These are phyloP conservation scores for Sciaenops ocellatus DNA, from an alignment of 2,797 vertebrate genomes.

Conservation along the genomic window DNA sequence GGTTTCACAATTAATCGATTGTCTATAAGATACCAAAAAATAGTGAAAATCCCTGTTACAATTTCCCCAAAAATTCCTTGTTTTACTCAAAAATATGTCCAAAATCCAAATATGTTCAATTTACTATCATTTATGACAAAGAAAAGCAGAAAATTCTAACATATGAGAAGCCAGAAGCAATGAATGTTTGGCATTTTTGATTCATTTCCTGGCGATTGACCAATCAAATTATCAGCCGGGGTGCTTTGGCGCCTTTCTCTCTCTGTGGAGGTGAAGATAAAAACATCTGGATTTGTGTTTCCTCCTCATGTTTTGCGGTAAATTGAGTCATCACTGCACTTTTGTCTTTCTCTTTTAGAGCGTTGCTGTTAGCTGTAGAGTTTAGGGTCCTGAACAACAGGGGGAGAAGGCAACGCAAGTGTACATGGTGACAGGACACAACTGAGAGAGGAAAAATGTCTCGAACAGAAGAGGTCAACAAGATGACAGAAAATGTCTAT, in stretches of 20 bases:
- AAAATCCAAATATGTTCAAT: background rate
- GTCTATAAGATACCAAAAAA: background rate
- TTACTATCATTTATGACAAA: background rate
- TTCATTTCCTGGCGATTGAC: background rate
- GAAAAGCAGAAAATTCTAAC: background rate
- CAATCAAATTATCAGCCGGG: background rate
- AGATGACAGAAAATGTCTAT: slow-evolving; percentile 92
- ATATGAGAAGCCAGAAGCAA: too few relatives aligned
- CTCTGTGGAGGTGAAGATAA: background rate
- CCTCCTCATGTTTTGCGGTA: background rate
- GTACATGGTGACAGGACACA: background rate
- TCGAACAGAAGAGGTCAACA: slow-evolving; percentile 91
- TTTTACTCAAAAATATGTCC: too few relatives aligned
- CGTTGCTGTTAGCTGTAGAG: slow-evolving; percentile 49
- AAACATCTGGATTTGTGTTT: background rate
- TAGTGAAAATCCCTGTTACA: background rate
- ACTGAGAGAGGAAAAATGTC: slow-evolving; percentile 82
- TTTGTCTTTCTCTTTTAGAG: slow-evolving; percentile 43
- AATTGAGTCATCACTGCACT: background rate
- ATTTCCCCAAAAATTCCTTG: too few relatives aligned
- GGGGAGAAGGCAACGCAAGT: slow-evolving; percentile 12
- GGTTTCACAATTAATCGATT: background rate
- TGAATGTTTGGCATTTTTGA: background rate
- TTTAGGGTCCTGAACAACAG: slow-evolving; percentile 39
- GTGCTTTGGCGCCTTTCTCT: background rate